Evolutionary conservation across 2,113 vertebrate species (phyloP), one percentile per base, ranked within the genome.

Genomic region (Pygoscelis adeliae): DNA sequence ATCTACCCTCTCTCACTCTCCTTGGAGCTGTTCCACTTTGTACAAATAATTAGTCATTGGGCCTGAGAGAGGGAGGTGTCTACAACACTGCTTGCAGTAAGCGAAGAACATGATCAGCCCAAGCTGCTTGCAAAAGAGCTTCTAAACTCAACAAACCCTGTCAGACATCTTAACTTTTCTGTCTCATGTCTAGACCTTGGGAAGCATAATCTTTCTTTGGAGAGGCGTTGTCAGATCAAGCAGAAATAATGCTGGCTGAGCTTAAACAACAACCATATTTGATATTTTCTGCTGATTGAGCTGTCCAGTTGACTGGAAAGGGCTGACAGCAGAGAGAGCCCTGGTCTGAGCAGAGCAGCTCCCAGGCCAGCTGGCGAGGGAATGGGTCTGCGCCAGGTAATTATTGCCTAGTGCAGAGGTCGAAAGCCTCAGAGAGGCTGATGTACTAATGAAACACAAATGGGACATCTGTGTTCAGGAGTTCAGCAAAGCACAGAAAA

Each of bases 391-490:
- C 78, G 98, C 98, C 98, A 99, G 98, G 98, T 98, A 98, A 98
- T 98, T 98, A 98, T 98, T 98, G 98, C 98, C 89, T 97, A 78
- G 98, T 98, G 98, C 98, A 98, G 97, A 98, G 98, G 98, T 98
- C 98, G 96, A 96, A 95, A 97, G 97, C 96, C 98, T 97, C 98
- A 86, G 98, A 97, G 98, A 98, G 97, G 80, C 97, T 86, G 95
- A 94, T 83, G 97, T 95, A 97, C 98, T 98, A 98, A 98, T 98
- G 98, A 98, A 98, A 98, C 98, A 98, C 98, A 98, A 98, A 98
- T 98, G 97, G 98, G 98, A 98, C 98, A 98, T 98, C 98, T 99
- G 98, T 97, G 98, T 97, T 96, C 98, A 87, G 98, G 98, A 98
- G 98, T 97, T 98, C 98, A 98, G 98, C 97, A 98, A 97, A 98